Percentiles rank a stretch among this genome's conserved stretches.
These are phyloP conservation scores for Plectrocnemia conspersa DNA, from an alignment of 1,140 invertebrate genomes.

Conservation along the genomic window DNA sequence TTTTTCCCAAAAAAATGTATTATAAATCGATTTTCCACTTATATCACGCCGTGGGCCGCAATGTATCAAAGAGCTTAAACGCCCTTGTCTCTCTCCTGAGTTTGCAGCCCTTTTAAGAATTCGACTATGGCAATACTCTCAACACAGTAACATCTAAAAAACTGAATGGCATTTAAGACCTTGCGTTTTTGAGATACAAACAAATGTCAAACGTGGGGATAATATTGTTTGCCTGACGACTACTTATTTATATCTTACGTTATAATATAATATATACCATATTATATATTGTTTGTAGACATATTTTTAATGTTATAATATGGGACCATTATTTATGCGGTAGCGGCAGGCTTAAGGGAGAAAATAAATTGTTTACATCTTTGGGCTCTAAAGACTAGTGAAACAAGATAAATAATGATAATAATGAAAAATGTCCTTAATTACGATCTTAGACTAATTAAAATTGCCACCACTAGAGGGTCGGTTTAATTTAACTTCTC, in stretches of 20 bases:
- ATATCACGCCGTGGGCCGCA: constrained; percentile 24
- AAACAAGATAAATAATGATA: constrained; percentile 37
- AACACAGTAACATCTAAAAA: too few species aligned
- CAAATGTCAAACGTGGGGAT: constrained; percentile 34
- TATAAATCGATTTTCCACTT: constrained; percentile 37
- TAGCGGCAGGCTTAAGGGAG: not conserved
- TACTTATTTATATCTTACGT: constrained; percentile 22
- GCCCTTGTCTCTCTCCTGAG: not conserved
- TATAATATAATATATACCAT: not conserved
- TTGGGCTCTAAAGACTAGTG: constrained; percentile 30
- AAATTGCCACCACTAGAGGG: constrained; percentile 35
- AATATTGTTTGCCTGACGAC: constrained; percentile 32
- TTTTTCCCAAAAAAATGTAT: constrained; percentile 33
- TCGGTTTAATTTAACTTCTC: constrained; percentile 34
- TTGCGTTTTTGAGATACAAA: constrained; percentile 14
- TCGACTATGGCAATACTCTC: too few species aligned
- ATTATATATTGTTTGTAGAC: not conserved
- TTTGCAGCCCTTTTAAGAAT: not conserved
- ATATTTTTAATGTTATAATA: too few species aligned
- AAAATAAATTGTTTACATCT: constrained; percentile 34
- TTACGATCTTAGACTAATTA: constrained; percentile 37
- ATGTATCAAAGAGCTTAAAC: constrained; percentile 18
- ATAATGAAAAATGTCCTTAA: constrained; percentile 38
- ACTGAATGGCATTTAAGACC: constrained; percentile 23
- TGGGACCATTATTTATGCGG: too few species aligned